Percentiles rank a stretch among this genome's conserved stretches.
These are phyloP conservation scores for Leptatherina wallacei DNA, from an alignment of 2,797 vertebrate species.

Conservation along the genomic window DNA sequence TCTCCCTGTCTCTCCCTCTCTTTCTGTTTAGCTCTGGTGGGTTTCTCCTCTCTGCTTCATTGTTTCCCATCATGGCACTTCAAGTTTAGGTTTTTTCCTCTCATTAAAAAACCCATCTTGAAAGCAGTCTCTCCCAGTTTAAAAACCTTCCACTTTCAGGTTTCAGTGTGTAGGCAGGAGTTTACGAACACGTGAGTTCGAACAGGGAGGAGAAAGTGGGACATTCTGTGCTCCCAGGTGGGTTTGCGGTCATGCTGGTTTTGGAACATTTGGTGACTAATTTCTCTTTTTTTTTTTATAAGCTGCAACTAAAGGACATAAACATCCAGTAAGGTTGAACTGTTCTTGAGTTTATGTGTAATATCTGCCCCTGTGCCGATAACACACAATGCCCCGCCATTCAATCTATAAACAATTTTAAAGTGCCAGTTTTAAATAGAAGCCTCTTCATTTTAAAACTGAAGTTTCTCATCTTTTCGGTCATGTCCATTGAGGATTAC, in stretches of 20 bases:
- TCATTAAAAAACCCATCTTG: background rate
- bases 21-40: background rate
- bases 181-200: slow-evolving; percentile 14
- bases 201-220: slow-evolving; percentile 30
- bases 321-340: background rate
- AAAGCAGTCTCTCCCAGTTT: slow-evolving; percentile 2
- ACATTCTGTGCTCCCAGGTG: slow-evolving; percentile 27
- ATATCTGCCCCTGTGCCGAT: background rate
- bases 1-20: background rate
- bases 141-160: slow-evolving; percentile 10
- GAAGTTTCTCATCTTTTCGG: no score
- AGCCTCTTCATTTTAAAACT: no score
- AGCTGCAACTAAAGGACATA: slow-evolving; percentile 9
- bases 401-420: background rate
- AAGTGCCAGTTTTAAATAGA: no score
- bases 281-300: background rate
- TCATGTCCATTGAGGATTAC: no score
- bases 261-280: slow-evolving; percentile 21
- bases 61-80: background rate
- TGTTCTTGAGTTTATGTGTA: background rate
- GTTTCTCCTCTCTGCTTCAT: background rate
- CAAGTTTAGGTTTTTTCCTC: no score
- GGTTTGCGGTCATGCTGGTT: slow-evolving; percentile 20
- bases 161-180: slow-evolving; percentile 26
- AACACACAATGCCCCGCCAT: no score